Evolutionary conservation across 2,797 vertebrate species (phyloP).

Genomic region (Acipenser ruthenus): DNA sequence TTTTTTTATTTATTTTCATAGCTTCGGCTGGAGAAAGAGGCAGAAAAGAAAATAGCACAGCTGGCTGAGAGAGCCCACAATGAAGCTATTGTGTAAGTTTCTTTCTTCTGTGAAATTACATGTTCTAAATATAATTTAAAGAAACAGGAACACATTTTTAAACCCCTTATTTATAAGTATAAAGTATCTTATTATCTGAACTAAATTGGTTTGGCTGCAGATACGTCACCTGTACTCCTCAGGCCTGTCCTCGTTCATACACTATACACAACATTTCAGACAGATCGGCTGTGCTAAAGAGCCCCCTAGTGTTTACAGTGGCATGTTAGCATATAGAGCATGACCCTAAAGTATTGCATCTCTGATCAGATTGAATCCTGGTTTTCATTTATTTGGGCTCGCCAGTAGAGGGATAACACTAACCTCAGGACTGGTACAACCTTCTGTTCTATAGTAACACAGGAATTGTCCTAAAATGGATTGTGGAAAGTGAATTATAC

Average conservation of each 20-base stretch:
- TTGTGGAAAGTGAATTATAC: too few relatives aligned
- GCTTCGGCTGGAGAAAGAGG: conserved; percentile 69
- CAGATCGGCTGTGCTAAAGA: conserved; percentile 21
- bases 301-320: conserved; percentile 5
- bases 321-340: too few relatives aligned
- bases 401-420: too few relatives aligned
- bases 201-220: conserved; percentile 31
- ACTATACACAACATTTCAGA: conserved; percentile 52
- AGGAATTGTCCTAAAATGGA: too few relatives aligned
- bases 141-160: conserved; percentile 32
- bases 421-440: too few relatives aligned
- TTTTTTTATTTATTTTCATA: conserved; percentile 31
- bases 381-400: too few relatives aligned
- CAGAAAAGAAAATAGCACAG: conserved; percentile 63
- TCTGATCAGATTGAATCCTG: too few relatives aligned
- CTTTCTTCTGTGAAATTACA: conserved; percentile 26
- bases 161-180: conserved; percentile 29
- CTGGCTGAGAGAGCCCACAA: conserved; percentile 63
- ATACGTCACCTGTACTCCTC: too few relatives aligned
- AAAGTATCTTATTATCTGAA: conserved; percentile 47
- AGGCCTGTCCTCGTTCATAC: conserved; percentile 31
- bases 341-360: too few relatives aligned
- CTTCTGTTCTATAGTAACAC: too few relatives aligned
- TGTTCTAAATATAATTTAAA: conserved; percentile 42
- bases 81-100: conserved; percentile 73